A percentile compares a stretch with the other conserved stretches of the same genome.
Evolutionary conservation across 2,113 vertebrate genomes (phyloP).

Genomic region (Corythaixoides concolor): DNA sequence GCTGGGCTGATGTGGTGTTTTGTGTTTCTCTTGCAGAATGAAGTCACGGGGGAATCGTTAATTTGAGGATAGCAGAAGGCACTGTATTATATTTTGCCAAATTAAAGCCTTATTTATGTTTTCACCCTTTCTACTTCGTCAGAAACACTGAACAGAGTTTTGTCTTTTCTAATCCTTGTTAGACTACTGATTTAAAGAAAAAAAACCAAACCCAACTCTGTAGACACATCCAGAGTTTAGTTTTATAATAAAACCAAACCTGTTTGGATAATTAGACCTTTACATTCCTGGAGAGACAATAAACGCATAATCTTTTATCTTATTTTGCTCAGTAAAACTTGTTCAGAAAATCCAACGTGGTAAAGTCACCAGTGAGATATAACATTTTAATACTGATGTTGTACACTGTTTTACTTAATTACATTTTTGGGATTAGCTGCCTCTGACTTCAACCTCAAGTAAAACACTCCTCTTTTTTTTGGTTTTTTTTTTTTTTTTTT

Average conservation of each 20-base stretch:
- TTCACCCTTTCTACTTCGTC: conserved; percentile 87
- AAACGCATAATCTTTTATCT: conserved; percentile 75
- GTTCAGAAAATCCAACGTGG: conserved; percentile 71
- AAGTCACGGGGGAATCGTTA: conserved; percentile 68
- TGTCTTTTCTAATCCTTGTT: conserved; percentile 87
- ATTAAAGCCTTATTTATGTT: conserved; percentile 90
- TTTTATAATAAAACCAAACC: conserved; percentile 77
- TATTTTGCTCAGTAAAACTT: conserved; percentile 77
- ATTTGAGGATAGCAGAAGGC: conserved; percentile 77
- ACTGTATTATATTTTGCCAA: conserved; percentile 88
- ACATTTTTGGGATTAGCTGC: conserved; percentile 77
- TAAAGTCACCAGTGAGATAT: conserved; percentile 68
- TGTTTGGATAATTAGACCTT: conserved; percentile 84
- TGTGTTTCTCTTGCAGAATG: conserved; percentile 78
- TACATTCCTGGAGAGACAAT: conserved; percentile 80
- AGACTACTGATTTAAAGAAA: conserved; percentile 85
- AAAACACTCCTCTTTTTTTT: conserved; percentile 71
- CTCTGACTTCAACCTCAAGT: conserved; percentile 79
- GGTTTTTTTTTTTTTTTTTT: conserved; percentile 70
- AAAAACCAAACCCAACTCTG: conserved; percentile 59
- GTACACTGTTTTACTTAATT: conserved; percentile 77
- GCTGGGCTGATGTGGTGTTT: conserved; percentile 7
- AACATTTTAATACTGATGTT: conserved; percentile 81
- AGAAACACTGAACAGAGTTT: conserved; percentile 86
- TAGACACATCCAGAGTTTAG: conserved; percentile 82